Base-by-base conservation (phyloP, 2,888 invertebrate genomes). In the Cerceris ruficornis region DNA sequence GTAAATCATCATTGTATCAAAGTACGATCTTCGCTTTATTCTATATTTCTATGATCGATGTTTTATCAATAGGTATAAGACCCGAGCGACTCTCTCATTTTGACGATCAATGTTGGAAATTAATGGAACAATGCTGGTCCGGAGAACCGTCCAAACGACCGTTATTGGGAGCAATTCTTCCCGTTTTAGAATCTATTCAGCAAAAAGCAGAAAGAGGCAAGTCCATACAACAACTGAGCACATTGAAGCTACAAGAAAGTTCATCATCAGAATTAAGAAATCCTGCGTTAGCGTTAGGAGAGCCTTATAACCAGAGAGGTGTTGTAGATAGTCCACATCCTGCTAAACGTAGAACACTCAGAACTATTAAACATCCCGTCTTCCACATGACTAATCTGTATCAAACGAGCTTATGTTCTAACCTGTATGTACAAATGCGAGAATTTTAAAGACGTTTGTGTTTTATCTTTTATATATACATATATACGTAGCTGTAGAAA, bases 41-140 rank as follows among this genome's bases (percentile, higher is more conserved):
- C n/a, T 7, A 14, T 13, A 14, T 9, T 11, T 8, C 14, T 14
- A n/a, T 17, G 46, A 54, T n/a, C 39, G 14, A 7, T 46, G 2
- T 52, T 60, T n/a, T 8, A 0, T 58, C 50, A 67, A 11, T 43
- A 97, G 97, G 97, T 67, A 94, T 96, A 9, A 94, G 98, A 7
- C 98, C 98, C 2, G 97, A 98, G 91, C 94, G 96, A 66, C 93
- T 97, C 14, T 93, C 95, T 0, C 93, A 95, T 80, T 97, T 97
- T 93, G 94, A 96, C 60, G 95, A 95, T 74, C 95, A 95, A 39
- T 97, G 97, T 89, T 98, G 97, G 97, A 93, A 94, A 60, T 93
- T 98, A 50, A 98, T 98, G 97, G 94, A 96, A 89, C 94, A 95
- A 50, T 97, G 97, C 89, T 98, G 98, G 98, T 94, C 95, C 43